These are phyloP conservation scores for Euwallacea similis DNA, from an alignment of 1,140 invertebrate genomes.

Conservation along the genomic window DNA sequence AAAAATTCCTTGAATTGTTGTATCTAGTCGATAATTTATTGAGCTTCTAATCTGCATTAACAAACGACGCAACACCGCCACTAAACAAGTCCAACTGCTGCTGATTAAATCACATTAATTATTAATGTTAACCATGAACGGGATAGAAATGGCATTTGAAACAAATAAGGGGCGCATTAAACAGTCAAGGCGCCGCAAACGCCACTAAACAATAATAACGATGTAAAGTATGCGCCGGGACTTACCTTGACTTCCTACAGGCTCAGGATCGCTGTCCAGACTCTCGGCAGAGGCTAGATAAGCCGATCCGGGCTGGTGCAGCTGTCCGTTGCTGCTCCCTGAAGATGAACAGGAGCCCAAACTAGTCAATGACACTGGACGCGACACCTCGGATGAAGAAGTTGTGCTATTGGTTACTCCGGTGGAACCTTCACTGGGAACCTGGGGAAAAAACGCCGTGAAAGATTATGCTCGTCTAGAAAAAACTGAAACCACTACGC, in stretches of 20 bases:
- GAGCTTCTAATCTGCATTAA: no score
- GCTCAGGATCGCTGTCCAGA: slow-evolving; percentile 58
- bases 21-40: no score
- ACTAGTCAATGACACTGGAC: slow-evolving; percentile 53
- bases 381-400: slow-evolving; percentile 51
- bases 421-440: slow-evolving; percentile 51
- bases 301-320: slow-evolving; percentile 48
- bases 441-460: slow-evolving; percentile 35
- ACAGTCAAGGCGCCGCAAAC: no score
- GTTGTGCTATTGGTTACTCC: slow-evolving; percentile 48
- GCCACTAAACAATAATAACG: no score
- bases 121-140: no score
- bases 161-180: no score
- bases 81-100: no score
- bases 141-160: no score
- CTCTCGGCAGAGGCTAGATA: slow-evolving; percentile 53
- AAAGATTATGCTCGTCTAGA: neutral
- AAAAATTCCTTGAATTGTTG: no score
- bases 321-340: slow-evolving; percentile 60
- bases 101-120: no score
- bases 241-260: slow-evolving; percentile 56
- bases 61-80: no score
- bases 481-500: neutral
- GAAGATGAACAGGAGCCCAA: slow-evolving; percentile 58
- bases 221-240: slow-evolving; percentile 12